Base-by-base conservation (phyloP, 2,797 vertebrate species). In the Calcarius lapponicus region DNA sequence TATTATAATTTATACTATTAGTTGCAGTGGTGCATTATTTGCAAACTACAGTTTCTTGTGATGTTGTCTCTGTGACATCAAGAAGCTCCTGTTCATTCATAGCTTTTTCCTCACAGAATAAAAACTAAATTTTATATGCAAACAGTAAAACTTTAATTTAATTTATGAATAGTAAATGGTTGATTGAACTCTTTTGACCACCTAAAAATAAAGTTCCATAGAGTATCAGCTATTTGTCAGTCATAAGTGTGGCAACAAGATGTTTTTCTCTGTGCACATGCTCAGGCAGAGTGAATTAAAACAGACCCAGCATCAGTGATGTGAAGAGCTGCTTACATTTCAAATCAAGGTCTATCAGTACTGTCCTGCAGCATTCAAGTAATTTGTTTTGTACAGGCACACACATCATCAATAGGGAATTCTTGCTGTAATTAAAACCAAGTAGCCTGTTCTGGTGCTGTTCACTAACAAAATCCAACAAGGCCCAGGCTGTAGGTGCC, bases 161-260 rank as follows among this genome's bases (percentile, higher is more conserved):
- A 34, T 62, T 15, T 48, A 9, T 61, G 6, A 34, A 26, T 34
- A 40, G 6, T 12, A 69, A 78, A 40, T 47, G 29, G 58, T 15
- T 70, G n/a, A 10, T 38, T 54, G 25, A 47, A 47, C 11, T 31
- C 9, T 20, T 47, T 62, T 40, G 48, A 47, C 48, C 48, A 31
- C 13, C 29, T 56, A 9, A 53, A 48, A 70, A 70, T 25, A 32
- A 36, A 24, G 10, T 10, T 34, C 17, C 48, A 62, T 5, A 21
- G n/a, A 61, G 54, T 47, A 25, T 20, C 9, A 70, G 20, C 73
- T 34, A 7, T 56, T 70, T 62, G 31, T 48, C 48, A 48, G 34
- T 21, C 56, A 34, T 21, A 54, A 0, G 0, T 34, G 48, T 40
- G 34, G 25, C 25, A 70, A 21, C 3, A 34, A 31, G 40, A 47